Base-by-base conservation (phyloP, 2,888 invertebrate species). In the Keiferia lycopersicella region DNA sequence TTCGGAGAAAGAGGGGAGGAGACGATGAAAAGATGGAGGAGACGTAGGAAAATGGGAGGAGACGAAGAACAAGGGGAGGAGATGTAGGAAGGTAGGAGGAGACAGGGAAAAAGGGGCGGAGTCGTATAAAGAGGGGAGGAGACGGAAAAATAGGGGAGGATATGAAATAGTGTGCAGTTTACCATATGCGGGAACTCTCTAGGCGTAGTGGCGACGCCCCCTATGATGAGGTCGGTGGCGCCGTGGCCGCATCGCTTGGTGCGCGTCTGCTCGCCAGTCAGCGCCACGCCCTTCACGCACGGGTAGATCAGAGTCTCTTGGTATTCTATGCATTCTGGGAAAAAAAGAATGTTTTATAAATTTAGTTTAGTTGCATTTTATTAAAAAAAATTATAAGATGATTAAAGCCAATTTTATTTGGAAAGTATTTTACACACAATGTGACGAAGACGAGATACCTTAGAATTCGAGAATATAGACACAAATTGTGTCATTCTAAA, bases 161-260 rank as follows among this genome's bases (percentile, higher is more conserved):
- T n/a, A 26, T 6, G 6, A 26, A 26, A 26, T 53, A 12, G 7
- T n/a, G 18, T 45, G 30, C 64, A n/a, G n/a, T n/a, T 70, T 61
- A 81, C 82, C 81, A 82, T 82, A 20, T 82, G 82, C 0, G 81
- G 80, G 51, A 82, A 81, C 64, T 83, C 81, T 4, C 71, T 63
- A 1, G 20, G n/a, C 0, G 20, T n/a, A 0, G 80, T 74, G 1
- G 73, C 67, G 0, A 64, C 69, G 0, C 82, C 82, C 0, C 77
- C 77, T 0, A 79, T 65, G 3, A 79, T 70, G 3, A 80, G 73
- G 12, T 73, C 64, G 22, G 73, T 71, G 1, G 68, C 74, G 1
- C 67, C 69, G 64, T 81, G 80, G 1, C 73, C 71, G 64, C 83
- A 82, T 3, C 69, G 67, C 50, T 69, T 69, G 0, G 16, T 30